Evolutionary conservation across 2,113 vertebrate genomes (phyloP).

Genomic region (Oryzias javanicus): DNA sequence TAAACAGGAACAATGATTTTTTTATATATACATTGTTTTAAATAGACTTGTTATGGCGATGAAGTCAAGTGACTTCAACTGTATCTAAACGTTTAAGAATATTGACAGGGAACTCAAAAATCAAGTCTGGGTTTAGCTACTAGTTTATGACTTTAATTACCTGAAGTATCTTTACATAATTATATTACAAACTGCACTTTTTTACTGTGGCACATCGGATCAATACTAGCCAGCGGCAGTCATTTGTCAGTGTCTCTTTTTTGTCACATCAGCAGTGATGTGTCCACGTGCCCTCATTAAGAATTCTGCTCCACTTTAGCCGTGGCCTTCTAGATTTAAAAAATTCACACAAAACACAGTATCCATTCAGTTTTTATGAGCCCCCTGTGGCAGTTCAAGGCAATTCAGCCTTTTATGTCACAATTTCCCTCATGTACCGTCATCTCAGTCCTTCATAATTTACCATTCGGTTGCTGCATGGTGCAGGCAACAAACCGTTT

Average conservation of each 20-base stretch:
- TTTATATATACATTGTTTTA: too few species aligned
- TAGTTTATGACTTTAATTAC: background rate
- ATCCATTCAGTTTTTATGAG: conserved; percentile 73
- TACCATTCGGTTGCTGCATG: conserved; percentile 49
- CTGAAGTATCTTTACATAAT: background rate
- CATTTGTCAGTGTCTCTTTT: background rate
- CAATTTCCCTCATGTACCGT: conserved; percentile 44
- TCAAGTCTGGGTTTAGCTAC: too few species aligned
- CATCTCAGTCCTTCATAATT: conserved; percentile 45
- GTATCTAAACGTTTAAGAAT: too few species aligned
- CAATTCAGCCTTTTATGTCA: conserved; percentile 61
- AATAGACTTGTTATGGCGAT: too few species aligned
- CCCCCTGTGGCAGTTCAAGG: conserved; percentile 64
- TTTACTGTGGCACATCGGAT: background rate
- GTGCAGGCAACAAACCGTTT: conserved; percentile 37
- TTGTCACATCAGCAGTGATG: conserved; percentile 21
- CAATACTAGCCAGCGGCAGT: background rate
- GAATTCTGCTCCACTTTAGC: conserved; percentile 49
- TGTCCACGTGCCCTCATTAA: conserved; percentile 20
- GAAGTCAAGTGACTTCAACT: too few species aligned
- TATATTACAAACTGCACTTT: background rate
- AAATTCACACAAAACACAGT: conserved; percentile 70
- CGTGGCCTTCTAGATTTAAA: conserved; percentile 60
- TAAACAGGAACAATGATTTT: too few species aligned
- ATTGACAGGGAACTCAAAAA: too few species aligned